A percentile compares a stretch with the other conserved stretches of the same genome.
These are phyloP conservation scores for Cerceris ruficornis DNA, from an alignment of 2,888 invertebrate species.

Conservation along the genomic window DNA sequence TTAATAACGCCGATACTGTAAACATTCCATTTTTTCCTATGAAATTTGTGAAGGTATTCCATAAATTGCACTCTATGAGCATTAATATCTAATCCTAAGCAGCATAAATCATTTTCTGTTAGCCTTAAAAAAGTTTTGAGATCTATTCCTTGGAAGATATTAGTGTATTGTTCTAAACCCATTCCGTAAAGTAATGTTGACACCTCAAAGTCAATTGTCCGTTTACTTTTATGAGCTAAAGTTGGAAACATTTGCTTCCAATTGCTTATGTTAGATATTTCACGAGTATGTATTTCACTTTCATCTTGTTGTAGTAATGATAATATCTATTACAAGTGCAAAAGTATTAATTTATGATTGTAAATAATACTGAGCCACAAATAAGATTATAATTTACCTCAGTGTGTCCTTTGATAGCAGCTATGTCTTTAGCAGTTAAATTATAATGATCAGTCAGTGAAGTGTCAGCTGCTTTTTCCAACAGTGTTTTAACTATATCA, in stretches of 20 bases:
- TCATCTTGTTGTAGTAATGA: slow-evolving; percentile 60
- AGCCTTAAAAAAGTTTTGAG: slow-evolving; percentile 84
- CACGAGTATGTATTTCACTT: slow-evolving; percentile 58
- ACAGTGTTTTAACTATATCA: slow-evolving; percentile 83
- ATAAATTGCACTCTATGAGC: slow-evolving; percentile 84
- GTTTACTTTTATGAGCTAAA: slow-evolving; percentile 48
- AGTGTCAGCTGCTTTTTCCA: slow-evolving; percentile 83
- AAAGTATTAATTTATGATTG: slow-evolving; percentile 14
- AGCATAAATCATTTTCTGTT: slow-evolving; percentile 84
- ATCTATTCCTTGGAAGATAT: slow-evolving; percentile 83
- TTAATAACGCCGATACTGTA: slow-evolving; percentile 71
- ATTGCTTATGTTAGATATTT: slow-evolving; percentile 68
- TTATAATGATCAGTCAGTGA: slow-evolving; percentile 83
- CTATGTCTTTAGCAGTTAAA: slow-evolving; percentile 83
- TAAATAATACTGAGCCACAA: slow-evolving; percentile 2
- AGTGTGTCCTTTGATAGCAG: slow-evolving; percentile 83
- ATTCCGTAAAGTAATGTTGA: slow-evolving; percentile 84
- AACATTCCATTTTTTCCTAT: slow-evolving; percentile 84
- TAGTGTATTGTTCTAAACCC: slow-evolving; percentile 83
- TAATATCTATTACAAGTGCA: slow-evolving; percentile 58
- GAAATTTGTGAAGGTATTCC: slow-evolving; percentile 84
- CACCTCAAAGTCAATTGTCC: slow-evolving; percentile 81
- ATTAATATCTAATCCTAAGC: slow-evolving; percentile 84
- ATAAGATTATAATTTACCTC: slow-evolving; percentile 76
- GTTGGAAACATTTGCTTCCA: slow-evolving; percentile 84